phyloP scores from a whole-genome alignment of 2,113 vertebrate species.

The Phylloscopus trochilus region DNA sequence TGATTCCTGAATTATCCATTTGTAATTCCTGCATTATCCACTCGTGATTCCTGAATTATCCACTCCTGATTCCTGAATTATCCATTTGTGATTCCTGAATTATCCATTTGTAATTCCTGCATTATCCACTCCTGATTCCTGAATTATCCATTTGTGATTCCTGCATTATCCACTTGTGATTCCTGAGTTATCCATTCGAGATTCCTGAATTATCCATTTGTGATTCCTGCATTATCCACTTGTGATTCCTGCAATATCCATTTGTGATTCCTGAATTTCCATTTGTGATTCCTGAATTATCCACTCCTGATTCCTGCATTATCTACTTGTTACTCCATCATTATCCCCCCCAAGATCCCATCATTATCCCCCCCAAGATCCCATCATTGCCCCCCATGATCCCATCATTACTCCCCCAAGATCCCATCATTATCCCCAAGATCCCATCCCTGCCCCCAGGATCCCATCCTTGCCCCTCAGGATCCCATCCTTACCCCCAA shows the following conservation, averaged over 20 bases:
- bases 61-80: accelerated
- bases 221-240: background rate
- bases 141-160: background rate
- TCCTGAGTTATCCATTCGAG: accelerated
- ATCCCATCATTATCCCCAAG: background rate
- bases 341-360: no score
- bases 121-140: accelerated
- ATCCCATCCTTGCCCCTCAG: no score
- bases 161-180: accelerated
- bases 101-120: accelerated
- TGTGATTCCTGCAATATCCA: background rate
- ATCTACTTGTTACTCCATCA: accelerated
- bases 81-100: accelerated
- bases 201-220: background rate
- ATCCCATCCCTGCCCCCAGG: no score
- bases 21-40: accelerated
- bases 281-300: background rate
- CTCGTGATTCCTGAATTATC: accelerated
- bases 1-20: no score
- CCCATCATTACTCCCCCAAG: accelerated
- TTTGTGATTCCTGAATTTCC: background rate
- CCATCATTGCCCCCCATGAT: no score
- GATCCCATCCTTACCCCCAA: no score
- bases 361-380: no score
- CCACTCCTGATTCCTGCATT: accelerated